A percentile compares a stretch with the other conserved stretches of the same genome.
phyloP scores from a whole-genome alignment of 1,140 invertebrate genomes.

The Probaryconus sp. region DNA sequence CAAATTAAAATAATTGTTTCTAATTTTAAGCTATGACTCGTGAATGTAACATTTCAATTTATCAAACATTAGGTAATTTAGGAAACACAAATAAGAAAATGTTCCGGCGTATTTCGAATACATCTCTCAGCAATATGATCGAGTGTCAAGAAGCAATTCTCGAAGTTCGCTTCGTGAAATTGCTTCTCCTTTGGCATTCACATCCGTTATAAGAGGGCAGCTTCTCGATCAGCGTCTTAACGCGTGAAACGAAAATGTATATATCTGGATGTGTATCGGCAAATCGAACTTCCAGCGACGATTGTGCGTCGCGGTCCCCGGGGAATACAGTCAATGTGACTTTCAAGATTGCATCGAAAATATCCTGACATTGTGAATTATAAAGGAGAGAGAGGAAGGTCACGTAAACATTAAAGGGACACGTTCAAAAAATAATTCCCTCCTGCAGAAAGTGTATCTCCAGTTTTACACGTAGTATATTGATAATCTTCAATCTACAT shows the following conservation, averaged over 20 bases:
- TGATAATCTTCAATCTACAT: too few relatives aligned
- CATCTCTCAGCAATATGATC: slow-evolving; percentile 48
- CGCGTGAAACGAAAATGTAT: slow-evolving; percentile 72
- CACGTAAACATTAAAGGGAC: too few relatives aligned
- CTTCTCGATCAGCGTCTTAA: slow-evolving; percentile 60
- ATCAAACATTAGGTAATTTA: too few relatives aligned
- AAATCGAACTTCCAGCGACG: slow-evolving; percentile 68
- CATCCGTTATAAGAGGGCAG: slow-evolving; percentile 55
- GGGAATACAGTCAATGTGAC: slow-evolving; percentile 58
- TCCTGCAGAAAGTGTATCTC: too few relatives aligned
- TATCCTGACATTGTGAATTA: slow-evolving; percentile 23
- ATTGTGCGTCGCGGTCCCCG: slow-evolving; percentile 63
- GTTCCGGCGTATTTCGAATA: too few relatives aligned
- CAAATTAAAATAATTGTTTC: too few relatives aligned
- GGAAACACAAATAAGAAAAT: too few relatives aligned
- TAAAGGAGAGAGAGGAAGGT: not conserved
- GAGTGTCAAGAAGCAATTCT: slow-evolving; percentile 59
- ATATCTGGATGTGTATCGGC: slow-evolving; percentile 69
- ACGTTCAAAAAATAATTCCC: too few relatives aligned
- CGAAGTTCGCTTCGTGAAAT: slow-evolving; percentile 66
- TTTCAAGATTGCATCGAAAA: slow-evolving; percentile 36
- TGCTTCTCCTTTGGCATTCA: slow-evolving; percentile 70
- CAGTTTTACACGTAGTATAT: too few relatives aligned
- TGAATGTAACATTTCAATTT: too few relatives aligned
- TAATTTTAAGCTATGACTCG: too few relatives aligned